These are phyloP conservation scores for Mylabris sibirica DNA, from an alignment of 2,888 invertebrate genomes.

Conservation along the genomic window DNA sequence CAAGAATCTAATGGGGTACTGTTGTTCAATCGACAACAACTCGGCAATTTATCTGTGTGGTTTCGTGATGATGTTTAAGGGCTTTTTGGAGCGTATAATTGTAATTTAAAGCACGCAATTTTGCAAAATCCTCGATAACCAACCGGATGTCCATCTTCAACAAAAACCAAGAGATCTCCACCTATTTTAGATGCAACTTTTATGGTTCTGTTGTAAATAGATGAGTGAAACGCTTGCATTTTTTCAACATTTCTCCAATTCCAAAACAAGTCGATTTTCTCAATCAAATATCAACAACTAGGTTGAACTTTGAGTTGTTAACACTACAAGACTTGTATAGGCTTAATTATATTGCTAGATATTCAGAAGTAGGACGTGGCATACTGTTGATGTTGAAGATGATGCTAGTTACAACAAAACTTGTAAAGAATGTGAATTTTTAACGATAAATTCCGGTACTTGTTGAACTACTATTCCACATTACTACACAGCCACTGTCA, in stretches of 20 bases:
- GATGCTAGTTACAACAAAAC: background rate
- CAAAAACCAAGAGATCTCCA: too few species aligned
- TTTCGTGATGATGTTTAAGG: constrained; percentile 23
- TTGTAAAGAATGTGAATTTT: constrained; percentile 20
- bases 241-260: background rate
- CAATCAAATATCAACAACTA: background rate
- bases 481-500: constrained; percentile 23
- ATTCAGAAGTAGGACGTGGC: constrained; percentile 16
- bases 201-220: constrained; percentile 6
- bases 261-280: background rate
- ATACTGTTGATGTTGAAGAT: constrained; percentile 17
- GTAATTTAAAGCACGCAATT: background rate
- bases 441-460: background rate
- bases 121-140: background rate
- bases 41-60: constrained; percentile 18
- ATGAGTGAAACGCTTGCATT: constrained; percentile 3
- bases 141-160: background rate
- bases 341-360: constrained; percentile 1
- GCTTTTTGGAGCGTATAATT: constrained; percentile 16
- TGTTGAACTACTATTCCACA: constrained; percentile 22
- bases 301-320: background rate
- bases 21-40: constrained; percentile 3
- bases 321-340: background rate
- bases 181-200: background rate
- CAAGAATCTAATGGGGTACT: constrained; percentile 11